Evolutionary conservation across 2,113 vertebrate genomes (phyloP).

Genomic region (Rhadina sibilatrix): DNA sequence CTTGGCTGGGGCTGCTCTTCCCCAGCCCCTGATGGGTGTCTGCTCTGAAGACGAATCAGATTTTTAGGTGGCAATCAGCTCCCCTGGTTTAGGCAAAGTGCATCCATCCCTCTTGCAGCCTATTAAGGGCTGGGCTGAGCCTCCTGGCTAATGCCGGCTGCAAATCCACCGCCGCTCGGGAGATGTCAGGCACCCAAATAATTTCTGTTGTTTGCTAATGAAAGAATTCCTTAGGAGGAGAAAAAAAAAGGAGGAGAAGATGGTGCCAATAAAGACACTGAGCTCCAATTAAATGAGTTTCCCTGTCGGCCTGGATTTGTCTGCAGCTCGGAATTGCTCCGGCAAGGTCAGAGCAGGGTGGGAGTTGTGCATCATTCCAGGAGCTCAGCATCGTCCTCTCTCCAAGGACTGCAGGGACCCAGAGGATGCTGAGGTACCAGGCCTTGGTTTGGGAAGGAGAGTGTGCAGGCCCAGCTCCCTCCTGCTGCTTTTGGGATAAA

Average conservation of each 20-base stretch:
- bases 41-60: slow-evolving; percentile 71
- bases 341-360: slow-evolving; percentile 57
- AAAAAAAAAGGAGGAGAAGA: not conserved
- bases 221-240: slow-evolving; percentile 55
- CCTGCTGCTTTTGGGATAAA: not conserved
- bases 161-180: slow-evolving; percentile 52
- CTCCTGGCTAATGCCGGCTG: slow-evolving; percentile 58
- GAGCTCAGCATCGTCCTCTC: not conserved
- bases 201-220: slow-evolving; percentile 67
- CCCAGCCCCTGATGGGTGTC: slow-evolving; percentile 40
- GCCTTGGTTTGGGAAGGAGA: not conserved
- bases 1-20: slow-evolving; percentile 56
- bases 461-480: not conserved
- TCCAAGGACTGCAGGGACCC: not conserved
- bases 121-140: slow-evolving; percentile 64
- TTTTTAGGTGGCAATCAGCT: slow-evolving; percentile 71
- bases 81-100: slow-evolving; percentile 61
- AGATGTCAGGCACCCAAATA: slow-evolving; percentile 59
- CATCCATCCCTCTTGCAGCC: slow-evolving; percentile 69
- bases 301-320: slow-evolving; percentile 51
- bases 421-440: not conserved
- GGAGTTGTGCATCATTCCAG: not conserved
- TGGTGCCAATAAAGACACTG: slow-evolving; percentile 2
- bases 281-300: slow-evolving; percentile 66
- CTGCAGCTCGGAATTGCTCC: slow-evolving; percentile 48